These are phyloP conservation scores for Dorcus hopei DNA, from an alignment of 2,888 invertebrate genomes.

Conservation along the genomic window DNA sequence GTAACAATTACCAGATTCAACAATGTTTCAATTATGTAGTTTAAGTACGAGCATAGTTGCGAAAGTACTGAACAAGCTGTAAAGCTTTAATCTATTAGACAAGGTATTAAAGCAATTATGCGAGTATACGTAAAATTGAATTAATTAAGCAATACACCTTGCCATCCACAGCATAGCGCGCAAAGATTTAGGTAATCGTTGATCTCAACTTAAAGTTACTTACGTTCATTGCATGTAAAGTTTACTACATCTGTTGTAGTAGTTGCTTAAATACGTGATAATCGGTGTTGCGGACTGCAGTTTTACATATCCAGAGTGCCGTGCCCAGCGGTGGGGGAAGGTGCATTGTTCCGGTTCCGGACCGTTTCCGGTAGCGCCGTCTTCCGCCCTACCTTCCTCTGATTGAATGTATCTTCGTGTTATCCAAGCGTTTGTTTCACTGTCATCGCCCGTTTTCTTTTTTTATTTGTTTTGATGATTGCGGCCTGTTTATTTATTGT, in stretches of 20 bases:
- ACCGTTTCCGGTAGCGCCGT: constrained; percentile 41
- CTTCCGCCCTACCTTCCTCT: constrained; percentile 38
- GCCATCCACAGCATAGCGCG: background rate
- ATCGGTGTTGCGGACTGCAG: constrained; percentile 20
- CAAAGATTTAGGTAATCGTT: too few relatives aligned
- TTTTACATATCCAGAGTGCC: constrained; percentile 20
- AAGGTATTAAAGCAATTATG: background rate
- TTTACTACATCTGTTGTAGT: background rate
- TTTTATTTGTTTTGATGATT: constrained; percentile 30
- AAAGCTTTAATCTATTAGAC: too few relatives aligned
- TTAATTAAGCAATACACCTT: background rate
- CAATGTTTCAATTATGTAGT: too few relatives aligned
- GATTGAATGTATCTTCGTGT: constrained; percentile 44
- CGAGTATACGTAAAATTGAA: background rate
- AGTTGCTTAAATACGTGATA: constrained; percentile 17
- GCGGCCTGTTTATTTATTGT: constrained; percentile 15
- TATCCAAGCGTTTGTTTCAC: constrained; percentile 39
- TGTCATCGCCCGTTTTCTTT: constrained; percentile 31
- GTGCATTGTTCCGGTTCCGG: constrained; percentile 39
- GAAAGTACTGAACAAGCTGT: too few relatives aligned
- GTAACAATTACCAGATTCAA: too few relatives aligned
- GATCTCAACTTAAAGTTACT: too few relatives aligned
- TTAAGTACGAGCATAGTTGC: too few relatives aligned
- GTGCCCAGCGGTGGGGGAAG: constrained; percentile 1
- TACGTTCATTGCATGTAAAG: too few relatives aligned